A percentile compares a stretch with the other conserved stretches of the same genome.
Conservation (phyloP, 1,140 invertebrate genomes). For the Akabosia matsudoensis region DNA sequence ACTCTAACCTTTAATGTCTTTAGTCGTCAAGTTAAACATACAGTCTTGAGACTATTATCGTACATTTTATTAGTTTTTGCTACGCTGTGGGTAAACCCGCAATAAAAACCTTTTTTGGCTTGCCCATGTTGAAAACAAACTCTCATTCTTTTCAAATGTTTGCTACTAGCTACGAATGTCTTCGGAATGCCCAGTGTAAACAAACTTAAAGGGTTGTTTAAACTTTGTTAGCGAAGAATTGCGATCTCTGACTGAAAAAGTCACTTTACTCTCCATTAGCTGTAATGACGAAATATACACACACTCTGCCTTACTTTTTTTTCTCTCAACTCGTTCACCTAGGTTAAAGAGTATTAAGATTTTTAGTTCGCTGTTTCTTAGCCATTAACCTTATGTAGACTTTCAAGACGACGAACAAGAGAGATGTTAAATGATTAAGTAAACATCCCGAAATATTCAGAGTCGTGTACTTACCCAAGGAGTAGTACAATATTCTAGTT, state of each 20-base stretch:
- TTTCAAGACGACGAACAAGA: constrained; percentile 6
- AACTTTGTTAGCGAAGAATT: not conserved
- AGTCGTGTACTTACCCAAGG: constrained; percentile 9
- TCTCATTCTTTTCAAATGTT: no score
- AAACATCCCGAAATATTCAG: constrained; percentile 43
- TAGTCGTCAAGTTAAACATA: no score
- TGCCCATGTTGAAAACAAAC: no score
- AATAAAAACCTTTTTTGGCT: no score
- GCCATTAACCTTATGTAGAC: not conserved
- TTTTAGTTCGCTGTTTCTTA: not conserved
- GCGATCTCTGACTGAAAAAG: constrained; percentile 20
- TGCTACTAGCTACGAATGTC: no score
- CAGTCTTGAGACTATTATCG: no score
- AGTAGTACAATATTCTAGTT: no score
- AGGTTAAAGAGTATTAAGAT: not conserved
- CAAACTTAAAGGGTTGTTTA: not conserved
- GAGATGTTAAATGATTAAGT: constrained; percentile 46
- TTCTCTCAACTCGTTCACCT: not conserved
- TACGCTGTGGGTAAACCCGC: no score
- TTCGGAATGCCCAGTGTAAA: constrained; percentile 3
- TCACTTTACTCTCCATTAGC: not conserved
- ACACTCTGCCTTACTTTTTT: not conserved
- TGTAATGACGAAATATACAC: not conserved
- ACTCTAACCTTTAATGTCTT: no score
- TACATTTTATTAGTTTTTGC: no score